Evolutionary conservation across 53 echinoderm and acorn worm genomes (phyloP), one percentile per base, ranked within the genome.

Genomic region (Temnopleurus reevesii): DNA sequence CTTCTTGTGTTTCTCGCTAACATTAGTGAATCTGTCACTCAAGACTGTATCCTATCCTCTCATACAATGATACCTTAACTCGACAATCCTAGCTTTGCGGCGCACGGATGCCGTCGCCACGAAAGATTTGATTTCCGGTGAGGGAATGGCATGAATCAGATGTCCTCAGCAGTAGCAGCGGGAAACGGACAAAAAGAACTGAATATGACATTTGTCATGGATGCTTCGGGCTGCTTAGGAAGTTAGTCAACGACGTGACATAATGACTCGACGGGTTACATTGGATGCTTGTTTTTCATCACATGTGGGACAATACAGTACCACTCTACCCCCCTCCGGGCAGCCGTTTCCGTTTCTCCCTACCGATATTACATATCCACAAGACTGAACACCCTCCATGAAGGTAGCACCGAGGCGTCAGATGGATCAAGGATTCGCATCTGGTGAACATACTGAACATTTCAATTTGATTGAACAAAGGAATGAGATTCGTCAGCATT

Each of bases 91-190:
- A 38, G 71, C 71, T 71, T 41, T 21, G n/a, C n/a, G 9, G 71
- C 41, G 43, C 71, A 41, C 41, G 71, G 71, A 71, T 41, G 71
- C 8, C 21, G 41, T n/a, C 71, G 41, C 71, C 38, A 71, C 28
- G 51, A 79, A 49, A 79, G 79, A 79, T 79, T 46, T 79, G 79
- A 79, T 79, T 79, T 79, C 79, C 79, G 79, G 79, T 79, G 49
- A 12, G 79, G 29, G 46, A 47, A 49, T 28, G 79, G 79, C 79
- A 46, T 79, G 79, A 79, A 79, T 79, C 79, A 71, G 71, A 71
- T 43, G 71, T 36, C 71, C 71, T 71, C 27, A n/a, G 53, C 15
- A 15, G 9, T 51, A 51, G 15, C 53, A n/a, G 53, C 55, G 30
- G 33, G 56, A 83, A 83, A 35, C n/a, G 56, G 55, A 49, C 51